A percentile compares a stretch with the other conserved stretches of the same genome.
Evolutionary conservation across 2,797 vertebrate genomes (phyloP).

Genomic region (Notolabrus celidotus): DNA sequence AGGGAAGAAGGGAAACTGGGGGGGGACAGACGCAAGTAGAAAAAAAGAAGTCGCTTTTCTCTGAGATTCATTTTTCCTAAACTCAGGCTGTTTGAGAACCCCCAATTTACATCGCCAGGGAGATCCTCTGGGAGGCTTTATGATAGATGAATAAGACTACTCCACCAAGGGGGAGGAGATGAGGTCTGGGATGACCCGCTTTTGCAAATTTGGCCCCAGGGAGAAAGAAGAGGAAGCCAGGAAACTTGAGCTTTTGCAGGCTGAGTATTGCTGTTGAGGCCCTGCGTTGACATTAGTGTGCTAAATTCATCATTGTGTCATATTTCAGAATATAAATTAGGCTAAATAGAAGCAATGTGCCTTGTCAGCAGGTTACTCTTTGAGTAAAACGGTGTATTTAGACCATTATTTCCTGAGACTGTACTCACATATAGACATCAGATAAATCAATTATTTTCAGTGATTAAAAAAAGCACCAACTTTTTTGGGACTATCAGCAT

Average conservation of each 20-base stretch:
- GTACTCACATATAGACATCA: not conserved
- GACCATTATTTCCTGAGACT: conserved; percentile 1
- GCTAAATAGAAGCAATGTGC: conserved; percentile 31
- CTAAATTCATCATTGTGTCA: conserved; percentile 77
- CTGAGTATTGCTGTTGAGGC: conserved; percentile 62
- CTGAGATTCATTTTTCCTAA: conserved; percentile 64
- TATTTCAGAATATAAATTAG: conserved; percentile 65
- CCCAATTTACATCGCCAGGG: conserved; percentile 72
- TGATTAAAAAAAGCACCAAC: too few relatives aligned
- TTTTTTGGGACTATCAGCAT: too few relatives aligned
- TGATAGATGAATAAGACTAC: conserved; percentile 80
- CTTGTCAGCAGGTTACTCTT: conserved; percentile 25
- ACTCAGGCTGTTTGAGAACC: conserved; percentile 68
- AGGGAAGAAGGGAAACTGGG: conserved; percentile 54
- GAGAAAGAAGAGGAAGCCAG: conserved; percentile 71
- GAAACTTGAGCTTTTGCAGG: conserved; percentile 75
- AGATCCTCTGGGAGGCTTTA: conserved; percentile 78
- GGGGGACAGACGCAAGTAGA: conserved; percentile 16
- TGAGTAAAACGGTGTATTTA: conserved; percentile 21
- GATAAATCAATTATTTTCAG: not conserved
- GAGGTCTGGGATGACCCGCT: conserved; percentile 79
- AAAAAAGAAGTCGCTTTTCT: conserved; percentile 47
- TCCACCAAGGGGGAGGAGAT: conserved; percentile 65
- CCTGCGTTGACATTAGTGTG: conserved; percentile 55
- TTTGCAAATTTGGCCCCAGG: conserved; percentile 83